Base-by-base conservation (phyloP, 2,797 vertebrate species). In the Leuciscus waleckii region DNA sequence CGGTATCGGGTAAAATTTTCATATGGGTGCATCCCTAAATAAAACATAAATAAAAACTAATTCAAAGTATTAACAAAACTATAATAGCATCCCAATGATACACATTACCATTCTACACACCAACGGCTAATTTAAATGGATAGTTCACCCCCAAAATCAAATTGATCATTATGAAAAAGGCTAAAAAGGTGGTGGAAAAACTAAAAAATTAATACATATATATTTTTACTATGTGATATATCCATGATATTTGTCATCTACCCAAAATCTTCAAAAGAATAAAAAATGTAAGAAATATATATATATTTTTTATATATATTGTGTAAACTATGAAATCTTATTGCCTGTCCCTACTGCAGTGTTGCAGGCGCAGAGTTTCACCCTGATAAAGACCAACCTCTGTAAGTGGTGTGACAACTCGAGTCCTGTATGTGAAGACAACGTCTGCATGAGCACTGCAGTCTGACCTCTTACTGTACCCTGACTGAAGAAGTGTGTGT, bases 371-470 rank as follows among this genome's bases (percentile, higher is more conserved):
- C 14, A 85, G 2, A 89, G 94, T 11, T 93, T 96, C 87, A 95
- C 94, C 85, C 95, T 94, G 89, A 91, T 97, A 83, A 94, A 90
- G 89, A 96, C 91, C 82, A 97, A 97, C 92, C 82, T 97, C 73
- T 97, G 97, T 81, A 96, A 93, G 90, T 98, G 97, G 97, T 98
- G 97, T 0, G 95, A 97, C 73, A 88, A 77, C 26, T 96, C 96
- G 0, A 88, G 89, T 0, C 97, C 97, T 0, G 86, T 92, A 79
- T 98, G 97, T 2, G 92, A 93, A 84, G 95, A 96, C 82, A 93
- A 92, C 63, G 88, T 97, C 85, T 98, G 97, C 90, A 91, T 93
- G 90, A 97, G 93, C 88, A 97, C 95, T 98, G 97, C 92, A 93
- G 90, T 88, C 92, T 97, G 90, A 95, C 94, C 65, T 97, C 97